These are phyloP conservation scores for Pristiophorus japonicus DNA, from an alignment of 2,113 vertebrate genomes.

Conservation along the genomic window DNA sequence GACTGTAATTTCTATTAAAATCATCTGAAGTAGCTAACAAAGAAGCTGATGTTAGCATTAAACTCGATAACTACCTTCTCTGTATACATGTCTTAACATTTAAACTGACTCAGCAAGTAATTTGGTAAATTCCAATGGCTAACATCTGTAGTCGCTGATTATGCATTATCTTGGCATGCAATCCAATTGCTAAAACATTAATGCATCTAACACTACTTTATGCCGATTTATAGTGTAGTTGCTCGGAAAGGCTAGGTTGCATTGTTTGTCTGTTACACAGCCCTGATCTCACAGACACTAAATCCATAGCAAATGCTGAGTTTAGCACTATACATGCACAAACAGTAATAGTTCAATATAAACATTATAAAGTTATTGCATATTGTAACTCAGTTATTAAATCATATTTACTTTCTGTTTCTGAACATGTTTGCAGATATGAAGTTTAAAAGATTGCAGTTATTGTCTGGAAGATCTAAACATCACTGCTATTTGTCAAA, in stretches of 20 bases:
- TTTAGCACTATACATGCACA: neutral
- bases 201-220: neutral
- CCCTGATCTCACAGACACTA: neutral
- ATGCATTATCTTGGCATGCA: neutral
- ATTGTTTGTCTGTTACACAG: neutral
- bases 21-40: neutral
- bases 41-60: neutral
- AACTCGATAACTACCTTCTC: neutral
- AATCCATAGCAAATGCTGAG: neutral
- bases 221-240: neutral
- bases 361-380: neutral
- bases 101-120: neutral
- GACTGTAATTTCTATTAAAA: neutral
- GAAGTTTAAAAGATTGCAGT: neutral
- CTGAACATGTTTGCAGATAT: conserved; percentile 14
- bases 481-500: conserved; percentile 14
- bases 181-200: neutral
- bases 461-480: neutral
- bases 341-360: neutral
- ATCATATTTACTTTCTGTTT: conserved; percentile 3
- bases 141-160: neutral
- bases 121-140: neutral
- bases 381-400: neutral
- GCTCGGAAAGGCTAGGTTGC: neutral
- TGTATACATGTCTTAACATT: neutral